These are phyloP conservation scores for Aldrovandia affinis DNA, from an alignment of 2,797 vertebrate species.

Conservation along the genomic window DNA sequence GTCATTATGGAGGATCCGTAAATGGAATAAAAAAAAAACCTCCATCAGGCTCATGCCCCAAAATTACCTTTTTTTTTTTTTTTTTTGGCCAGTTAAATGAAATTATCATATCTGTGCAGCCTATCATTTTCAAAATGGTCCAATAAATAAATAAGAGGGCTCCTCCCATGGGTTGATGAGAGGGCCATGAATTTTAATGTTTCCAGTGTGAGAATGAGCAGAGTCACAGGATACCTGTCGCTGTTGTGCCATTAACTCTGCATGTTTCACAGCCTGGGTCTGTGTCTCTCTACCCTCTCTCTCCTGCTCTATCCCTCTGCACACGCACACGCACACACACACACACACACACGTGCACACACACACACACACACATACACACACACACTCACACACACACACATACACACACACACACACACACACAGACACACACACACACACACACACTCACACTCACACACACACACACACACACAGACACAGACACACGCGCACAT, in stretches of 20 bases:
- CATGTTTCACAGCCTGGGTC: constrained; percentile 41
- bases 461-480: no score
- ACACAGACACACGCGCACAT: no score
- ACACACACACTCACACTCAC: no score
- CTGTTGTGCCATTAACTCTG: constrained; percentile 36
- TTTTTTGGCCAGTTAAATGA: constrained; percentile 32
- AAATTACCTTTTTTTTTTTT: background rate
- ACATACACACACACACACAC: no score
- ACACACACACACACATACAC: background rate
- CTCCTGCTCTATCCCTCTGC: constrained; percentile 31
- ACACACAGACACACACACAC: no score
- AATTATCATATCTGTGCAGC: constrained; percentile 66
- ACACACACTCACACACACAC: background rate
- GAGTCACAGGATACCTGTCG: constrained; percentile 49
- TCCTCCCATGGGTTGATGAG: constrained; percentile 37
- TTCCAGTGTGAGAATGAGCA: constrained; percentile 53
- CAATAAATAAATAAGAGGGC: constrained; percentile 60
- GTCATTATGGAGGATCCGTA: constrained; percentile 14
- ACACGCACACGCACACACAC: constrained; percentile 13
- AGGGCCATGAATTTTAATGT: constrained; percentile 40
- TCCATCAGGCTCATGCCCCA: constrained; percentile 20
- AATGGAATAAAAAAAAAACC: background rate
- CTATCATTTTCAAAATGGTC: constrained; percentile 60
- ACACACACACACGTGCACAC: background rate
- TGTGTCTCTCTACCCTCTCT: constrained; percentile 10